phyloP scores from a whole-genome alignment of 1,140 invertebrate genomes.

The Ostrea edulis region DNA sequence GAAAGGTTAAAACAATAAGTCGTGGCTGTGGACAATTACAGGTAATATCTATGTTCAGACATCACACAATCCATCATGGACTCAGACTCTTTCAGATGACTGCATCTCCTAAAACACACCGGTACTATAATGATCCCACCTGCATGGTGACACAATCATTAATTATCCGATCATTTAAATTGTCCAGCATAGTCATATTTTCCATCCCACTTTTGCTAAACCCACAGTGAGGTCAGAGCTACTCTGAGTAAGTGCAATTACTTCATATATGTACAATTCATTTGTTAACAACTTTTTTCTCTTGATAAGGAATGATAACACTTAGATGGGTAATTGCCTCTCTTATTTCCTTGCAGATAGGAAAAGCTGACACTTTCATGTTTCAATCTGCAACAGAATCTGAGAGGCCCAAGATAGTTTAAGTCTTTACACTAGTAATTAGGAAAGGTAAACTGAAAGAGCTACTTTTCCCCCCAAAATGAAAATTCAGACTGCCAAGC shows the following conservation, averaged over 20 bases:
- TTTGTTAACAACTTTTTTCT: slow-evolving; percentile 37
- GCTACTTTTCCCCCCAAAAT: not conserved
- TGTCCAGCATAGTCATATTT: not conserved
- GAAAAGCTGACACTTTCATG: slow-evolving; percentile 36
- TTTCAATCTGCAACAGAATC: slow-evolving; percentile 27
- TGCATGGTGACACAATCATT: slow-evolving; percentile 31
- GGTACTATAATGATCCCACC: not conserved
- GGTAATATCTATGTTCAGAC: slow-evolving; percentile 20
- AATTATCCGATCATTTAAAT: not conserved
- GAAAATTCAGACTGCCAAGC: slow-evolving; percentile 7
- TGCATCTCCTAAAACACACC: slow-evolving; percentile 7
- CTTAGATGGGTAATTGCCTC: slow-evolving; percentile 16
- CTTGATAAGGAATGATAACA: slow-evolving; percentile 36
- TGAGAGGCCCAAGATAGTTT: not conserved
- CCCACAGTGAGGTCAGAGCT: not conserved
- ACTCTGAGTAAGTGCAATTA: slow-evolving; percentile 31
- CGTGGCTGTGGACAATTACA: slow-evolving; percentile 24
- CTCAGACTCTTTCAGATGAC: slow-evolving; percentile 14
- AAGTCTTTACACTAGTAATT: not conserved
- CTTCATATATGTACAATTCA: slow-evolving; percentile 36
- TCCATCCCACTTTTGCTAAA: not conserved
- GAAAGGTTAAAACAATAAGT: slow-evolving; percentile 37
- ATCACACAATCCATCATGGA: not conserved
- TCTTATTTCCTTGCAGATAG: slow-evolving; percentile 36
- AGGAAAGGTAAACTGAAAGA: not conserved